Conservation (phyloP, 2,797 vertebrate genomes). For the Pseudopleuronectes americanus region DNA sequence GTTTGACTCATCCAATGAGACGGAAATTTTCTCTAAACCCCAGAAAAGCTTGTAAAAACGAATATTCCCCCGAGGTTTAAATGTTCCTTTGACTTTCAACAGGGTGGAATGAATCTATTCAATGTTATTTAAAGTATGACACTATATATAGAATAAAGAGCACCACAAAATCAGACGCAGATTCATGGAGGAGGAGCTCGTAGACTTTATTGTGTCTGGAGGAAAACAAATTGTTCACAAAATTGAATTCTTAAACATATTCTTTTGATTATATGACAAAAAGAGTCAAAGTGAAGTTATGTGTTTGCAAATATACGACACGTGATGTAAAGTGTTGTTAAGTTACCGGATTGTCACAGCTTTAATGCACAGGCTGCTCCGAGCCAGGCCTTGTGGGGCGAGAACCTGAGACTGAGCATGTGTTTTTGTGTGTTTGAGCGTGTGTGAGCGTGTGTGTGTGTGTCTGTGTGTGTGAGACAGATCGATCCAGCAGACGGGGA, state of each 20-base stretch:
- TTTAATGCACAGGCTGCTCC: conserved; percentile 12
- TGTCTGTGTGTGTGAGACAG: conserved; percentile 2
- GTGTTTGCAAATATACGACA: conserved; percentile 33
- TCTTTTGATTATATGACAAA: background rate
- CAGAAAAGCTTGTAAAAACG: background rate
- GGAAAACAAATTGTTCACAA: background rate
- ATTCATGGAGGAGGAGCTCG: background rate
- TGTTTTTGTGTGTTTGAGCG: conserved; percentile 24
- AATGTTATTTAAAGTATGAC: background rate
- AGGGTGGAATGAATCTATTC: too few species aligned
- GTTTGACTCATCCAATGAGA: conserved; percentile 6
- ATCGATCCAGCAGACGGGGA: conserved; percentile 56
- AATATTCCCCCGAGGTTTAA: background rate
- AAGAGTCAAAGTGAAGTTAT: conserved; percentile 35
- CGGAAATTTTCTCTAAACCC: background rate
- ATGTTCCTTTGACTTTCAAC: too few species aligned
- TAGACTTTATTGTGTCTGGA: background rate
- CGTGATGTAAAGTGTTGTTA: conserved; percentile 48
- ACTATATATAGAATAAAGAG: background rate
- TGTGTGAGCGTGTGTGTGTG: conserved; percentile 5
- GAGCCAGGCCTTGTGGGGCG: conserved; percentile 45
- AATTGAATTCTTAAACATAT: background rate
- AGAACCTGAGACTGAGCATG: conserved; percentile 22
- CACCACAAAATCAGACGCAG: background rate
- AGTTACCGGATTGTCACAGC: conserved; percentile 29